Conservation (phyloP, 2,113 vertebrate genomes). For the Petrocephalus microphthalmus region DNA sequence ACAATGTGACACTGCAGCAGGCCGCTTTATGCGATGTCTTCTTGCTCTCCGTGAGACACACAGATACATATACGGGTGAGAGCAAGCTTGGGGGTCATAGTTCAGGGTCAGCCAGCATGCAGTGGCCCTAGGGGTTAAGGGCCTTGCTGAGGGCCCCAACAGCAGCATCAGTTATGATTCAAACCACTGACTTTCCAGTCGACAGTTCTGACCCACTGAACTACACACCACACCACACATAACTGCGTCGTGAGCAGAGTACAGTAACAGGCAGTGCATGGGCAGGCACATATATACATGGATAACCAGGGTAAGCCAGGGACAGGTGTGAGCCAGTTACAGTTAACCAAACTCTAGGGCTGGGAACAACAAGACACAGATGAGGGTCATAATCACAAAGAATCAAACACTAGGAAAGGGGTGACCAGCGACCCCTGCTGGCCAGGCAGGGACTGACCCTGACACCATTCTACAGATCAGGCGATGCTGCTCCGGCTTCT, state of each 20-base stretch:
- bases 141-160: no score
- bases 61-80: no score
- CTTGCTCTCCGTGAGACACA: no score
- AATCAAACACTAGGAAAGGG: neutral
- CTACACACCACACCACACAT: neutral
- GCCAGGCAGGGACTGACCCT: neutral
- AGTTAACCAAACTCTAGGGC: neutral
- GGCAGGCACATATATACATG: neutral
- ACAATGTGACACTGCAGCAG: neutral
- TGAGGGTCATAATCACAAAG: neutral
- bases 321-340: neutral
- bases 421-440: neutral
- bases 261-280: neutral
- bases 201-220: neutral
- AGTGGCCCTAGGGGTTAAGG: no score
- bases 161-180: no score
- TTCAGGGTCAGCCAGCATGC: no score
- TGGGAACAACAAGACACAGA: neutral
- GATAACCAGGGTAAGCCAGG: neutral
- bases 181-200: neutral
- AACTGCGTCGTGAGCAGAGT: neutral
- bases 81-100: no score
- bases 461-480: slow-evolving; percentile 52
- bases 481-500: slow-evolving; percentile 77
- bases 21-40: no score